Evolutionary conservation across 2,888 invertebrate species (phyloP), one percentile per base, ranked within the genome.

Genomic region (Tanypteryx hageni): DNA sequence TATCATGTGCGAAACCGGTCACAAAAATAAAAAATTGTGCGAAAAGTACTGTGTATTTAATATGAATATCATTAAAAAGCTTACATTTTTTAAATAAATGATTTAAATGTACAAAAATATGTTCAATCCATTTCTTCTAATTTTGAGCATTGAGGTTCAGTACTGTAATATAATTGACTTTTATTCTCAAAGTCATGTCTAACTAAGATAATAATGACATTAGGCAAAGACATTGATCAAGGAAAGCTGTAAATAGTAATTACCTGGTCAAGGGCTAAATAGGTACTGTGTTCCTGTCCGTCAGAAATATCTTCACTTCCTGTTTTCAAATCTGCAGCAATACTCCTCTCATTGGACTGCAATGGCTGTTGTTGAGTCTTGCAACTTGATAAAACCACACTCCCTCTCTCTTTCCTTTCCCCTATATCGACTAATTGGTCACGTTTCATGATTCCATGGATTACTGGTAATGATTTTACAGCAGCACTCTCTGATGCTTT

Each of bases 251-350:
- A 86, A 61, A n/a, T n/a, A n/a, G 44, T 61, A 44, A 14, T 11
- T 64, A 89, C 89, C 89, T 89, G 89, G n/a, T 61, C 89, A 59
- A 89, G 64, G 44, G 89, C 44, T 59, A 89, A 89, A 56, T 89
- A 89, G 14, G 89, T n/a, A 44, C 31, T 44, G 64, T 64, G 61
- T 44, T 89, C 89, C 44, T 44, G 44, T 18, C 44, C 89, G 44
- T 44, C 16, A 3, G 64, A 64, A 8, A 64, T 31, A n/a, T 89
- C 89, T 64, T 22, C 61, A 89, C 61, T 89, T 1, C 89, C 64
- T 44, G 64, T 14, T 89, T 89, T 89, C 16, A 61, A 10, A 0
- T 89, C 89, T 18, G 86, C 14, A 13, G 59, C 18, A 13, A 58
- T 14, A 14, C 57, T 14, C 18, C 31, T 89, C 31, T 89, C 86